Conservation (phyloP, 2,888 invertebrate species). For the Drosophila paranaensis region DNA sequence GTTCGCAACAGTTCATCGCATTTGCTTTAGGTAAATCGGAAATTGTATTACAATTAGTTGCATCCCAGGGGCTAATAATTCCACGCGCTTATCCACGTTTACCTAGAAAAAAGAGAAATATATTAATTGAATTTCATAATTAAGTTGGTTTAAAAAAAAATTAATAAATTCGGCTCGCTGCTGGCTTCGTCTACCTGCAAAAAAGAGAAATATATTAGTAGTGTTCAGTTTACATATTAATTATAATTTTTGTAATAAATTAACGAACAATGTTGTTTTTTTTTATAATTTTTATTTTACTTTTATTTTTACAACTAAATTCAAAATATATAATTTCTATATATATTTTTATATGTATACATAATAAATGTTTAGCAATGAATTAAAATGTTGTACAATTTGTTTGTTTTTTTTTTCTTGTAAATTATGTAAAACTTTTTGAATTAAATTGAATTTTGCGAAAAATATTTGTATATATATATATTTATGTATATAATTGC, state of each 20-base stretch:
- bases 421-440: slow-evolving; percentile 41
- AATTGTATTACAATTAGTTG: slow-evolving; percentile 10
- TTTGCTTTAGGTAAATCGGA: slow-evolving; percentile 6
- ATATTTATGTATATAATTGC: slow-evolving; percentile 21
- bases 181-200: slow-evolving; percentile 60
- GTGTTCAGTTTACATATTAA: slow-evolving; percentile 13
- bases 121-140: slow-evolving; percentile 48
- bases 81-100: slow-evolving; percentile 1
- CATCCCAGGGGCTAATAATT: not conserved
- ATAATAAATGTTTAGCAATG: slow-evolving; percentile 70
- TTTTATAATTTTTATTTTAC: slow-evolving; percentile 49
- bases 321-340: slow-evolving; percentile 75
- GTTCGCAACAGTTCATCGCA: slow-evolving; percentile 14
- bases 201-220: slow-evolving; percentile 81
- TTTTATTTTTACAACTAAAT: slow-evolving; percentile 73
- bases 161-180: slow-evolving; percentile 1
- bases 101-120: slow-evolving; percentile 73
- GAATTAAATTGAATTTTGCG: slow-evolving; percentile 30
- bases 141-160: too few species aligned
- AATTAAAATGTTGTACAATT: slow-evolving; percentile 61
- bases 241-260: slow-evolving; percentile 21
- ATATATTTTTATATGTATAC: slow-evolving; percentile 50
- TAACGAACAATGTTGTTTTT: slow-evolving; percentile 22
- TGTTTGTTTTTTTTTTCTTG: slow-evolving; percentile 17
- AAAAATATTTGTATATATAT: slow-evolving; percentile 36